Percentiles rank a stretch among this genome's conserved stretches.
Evolutionary conservation across 2,113 vertebrate species (phyloP).

Genomic region (Excalfactoria chinensis): DNA sequence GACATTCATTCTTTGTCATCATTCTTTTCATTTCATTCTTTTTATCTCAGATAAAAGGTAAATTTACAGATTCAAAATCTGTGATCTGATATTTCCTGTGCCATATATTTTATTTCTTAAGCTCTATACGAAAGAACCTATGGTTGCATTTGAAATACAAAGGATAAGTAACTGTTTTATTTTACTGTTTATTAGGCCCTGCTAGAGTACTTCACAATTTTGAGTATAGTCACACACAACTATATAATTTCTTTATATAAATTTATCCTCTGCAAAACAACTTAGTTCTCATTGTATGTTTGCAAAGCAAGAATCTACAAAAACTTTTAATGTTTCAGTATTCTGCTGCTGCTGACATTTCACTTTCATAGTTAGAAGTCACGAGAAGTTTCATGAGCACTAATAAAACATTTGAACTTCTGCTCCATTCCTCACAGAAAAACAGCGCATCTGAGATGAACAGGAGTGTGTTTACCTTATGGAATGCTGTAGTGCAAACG

Average conservation of each 20-base stretch:
- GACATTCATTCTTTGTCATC: not conserved
- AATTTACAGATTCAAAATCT: not conserved
- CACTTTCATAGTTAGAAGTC: not conserved
- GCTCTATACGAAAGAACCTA: not conserved
- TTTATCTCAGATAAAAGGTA: slow-evolving; percentile 23
- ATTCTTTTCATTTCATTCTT: no score
- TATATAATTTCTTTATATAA: not conserved
- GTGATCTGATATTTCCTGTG: not conserved
- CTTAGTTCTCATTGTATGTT: not conserved
- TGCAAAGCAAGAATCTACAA: not conserved
- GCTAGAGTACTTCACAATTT: not conserved
- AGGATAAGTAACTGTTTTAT: not conserved
- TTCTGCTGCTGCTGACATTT: not conserved
- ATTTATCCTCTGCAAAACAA: not conserved
- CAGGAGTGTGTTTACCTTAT: not conserved
- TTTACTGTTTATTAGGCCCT: not conserved
- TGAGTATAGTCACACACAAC: not conserved
- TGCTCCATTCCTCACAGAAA: not conserved
- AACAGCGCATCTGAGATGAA: not conserved
- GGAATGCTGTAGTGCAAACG: not conserved
- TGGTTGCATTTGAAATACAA: not conserved
- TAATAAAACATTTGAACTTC: not conserved
- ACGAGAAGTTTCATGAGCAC: not conserved
- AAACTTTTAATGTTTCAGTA: not conserved
- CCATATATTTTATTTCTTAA: not conserved